phyloP scores from a whole-genome alignment of 2,113 vertebrate genomes.

The Xenus cinereus region DNA sequence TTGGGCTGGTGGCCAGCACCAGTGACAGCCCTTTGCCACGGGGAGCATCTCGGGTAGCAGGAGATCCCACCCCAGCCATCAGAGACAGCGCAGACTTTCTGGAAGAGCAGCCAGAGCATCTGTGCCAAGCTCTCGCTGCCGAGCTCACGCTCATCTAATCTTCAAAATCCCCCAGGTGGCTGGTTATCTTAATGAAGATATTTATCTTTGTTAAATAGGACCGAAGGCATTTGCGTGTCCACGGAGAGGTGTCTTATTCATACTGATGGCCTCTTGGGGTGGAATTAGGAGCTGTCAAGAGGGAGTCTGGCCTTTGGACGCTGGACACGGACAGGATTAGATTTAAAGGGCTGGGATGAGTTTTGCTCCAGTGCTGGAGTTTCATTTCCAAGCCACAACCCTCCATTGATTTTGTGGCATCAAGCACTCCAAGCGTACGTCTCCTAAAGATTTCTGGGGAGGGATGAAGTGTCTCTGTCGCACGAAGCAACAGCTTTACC shows the following conservation, averaged over 20 bases:
- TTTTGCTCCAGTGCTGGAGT: neutral
- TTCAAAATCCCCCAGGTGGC: neutral
- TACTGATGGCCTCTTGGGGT: neutral
- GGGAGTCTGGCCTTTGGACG: neutral
- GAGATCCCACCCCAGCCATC: accelerated
- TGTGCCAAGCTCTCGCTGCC: neutral
- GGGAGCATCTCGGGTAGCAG: accelerated
- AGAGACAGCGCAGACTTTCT: neutral
- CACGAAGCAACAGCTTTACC: neutral
- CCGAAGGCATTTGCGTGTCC: accelerated
- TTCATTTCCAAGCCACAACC: neutral
- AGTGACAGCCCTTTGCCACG: accelerated
- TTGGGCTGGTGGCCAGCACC: neutral
- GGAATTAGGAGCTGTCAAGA: neutral
- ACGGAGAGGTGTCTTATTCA: neutral
- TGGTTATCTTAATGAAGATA: neutral
- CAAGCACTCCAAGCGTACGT: neutral
- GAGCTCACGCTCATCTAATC: neutral
- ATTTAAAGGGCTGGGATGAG: neutral
- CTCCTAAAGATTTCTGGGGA: neutral
- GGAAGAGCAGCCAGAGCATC: neutral
- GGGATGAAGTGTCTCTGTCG: neutral
- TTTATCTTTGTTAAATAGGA: neutral
- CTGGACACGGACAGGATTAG: neutral
- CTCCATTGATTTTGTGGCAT: neutral